Conservation (phyloP, 2,797 vertebrate species). For the Schizothorax lantsangensis region DNA sequence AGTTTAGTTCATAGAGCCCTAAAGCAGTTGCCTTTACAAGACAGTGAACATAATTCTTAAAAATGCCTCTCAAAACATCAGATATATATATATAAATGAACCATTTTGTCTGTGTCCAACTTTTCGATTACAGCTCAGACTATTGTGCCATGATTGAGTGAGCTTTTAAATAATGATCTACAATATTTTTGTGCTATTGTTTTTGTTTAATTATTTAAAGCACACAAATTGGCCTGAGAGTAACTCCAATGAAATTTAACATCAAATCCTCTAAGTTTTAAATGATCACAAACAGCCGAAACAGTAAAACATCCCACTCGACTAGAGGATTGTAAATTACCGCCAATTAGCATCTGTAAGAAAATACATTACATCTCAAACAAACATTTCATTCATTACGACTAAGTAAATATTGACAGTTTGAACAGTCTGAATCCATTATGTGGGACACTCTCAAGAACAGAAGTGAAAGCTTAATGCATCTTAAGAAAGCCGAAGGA, state of each 20-base stretch:
- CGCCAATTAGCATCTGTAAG: conserved; percentile 35
- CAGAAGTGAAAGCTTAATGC: conserved; percentile 48
- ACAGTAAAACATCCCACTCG: not conserved
- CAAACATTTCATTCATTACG: conserved; percentile 52
- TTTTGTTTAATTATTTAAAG: not conserved
- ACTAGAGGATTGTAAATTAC: conserved; percentile 20
- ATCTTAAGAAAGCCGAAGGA: conserved; percentile 34
- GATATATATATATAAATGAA: not conserved
- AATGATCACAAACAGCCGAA: not conserved
- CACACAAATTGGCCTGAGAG: not conserved
- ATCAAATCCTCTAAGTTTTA: not conserved
- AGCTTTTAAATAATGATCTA: conserved; percentile 15
- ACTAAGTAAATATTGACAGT: conserved; percentile 56
- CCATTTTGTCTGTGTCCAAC: not conserved
- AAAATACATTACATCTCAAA: conserved; percentile 48
- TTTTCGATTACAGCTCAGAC: not conserved
- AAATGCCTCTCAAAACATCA: not conserved
- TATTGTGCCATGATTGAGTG: not conserved
- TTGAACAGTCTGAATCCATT: conserved; percentile 27
- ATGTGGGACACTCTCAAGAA: conserved; percentile 38
- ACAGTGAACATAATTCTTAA: not conserved
- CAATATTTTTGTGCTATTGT: not conserved
- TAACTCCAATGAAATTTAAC: not conserved
- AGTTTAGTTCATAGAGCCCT: conserved; percentile 4
- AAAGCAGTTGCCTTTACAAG: not conserved